Evolutionary conservation across 2,113 vertebrate genomes (phyloP).

Genomic region (Pseudorasbora parva): DNA sequence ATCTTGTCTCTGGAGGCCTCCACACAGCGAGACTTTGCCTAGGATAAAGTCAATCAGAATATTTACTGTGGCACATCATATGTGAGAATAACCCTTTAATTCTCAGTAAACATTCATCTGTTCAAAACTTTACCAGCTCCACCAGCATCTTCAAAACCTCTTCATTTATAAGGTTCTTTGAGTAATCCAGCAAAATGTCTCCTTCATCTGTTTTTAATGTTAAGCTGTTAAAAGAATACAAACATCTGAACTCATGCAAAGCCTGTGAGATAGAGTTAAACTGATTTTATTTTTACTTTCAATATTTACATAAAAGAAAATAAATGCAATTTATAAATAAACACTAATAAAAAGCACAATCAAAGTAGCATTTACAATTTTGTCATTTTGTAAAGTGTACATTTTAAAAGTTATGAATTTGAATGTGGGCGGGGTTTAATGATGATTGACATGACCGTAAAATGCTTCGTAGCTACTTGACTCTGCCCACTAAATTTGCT

Average conservation of each 20-base stretch:
- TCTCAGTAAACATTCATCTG: background rate
- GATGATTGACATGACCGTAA: background rate
- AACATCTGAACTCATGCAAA: background rate
- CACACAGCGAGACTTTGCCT: constrained; percentile 91
- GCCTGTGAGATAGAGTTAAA: no score
- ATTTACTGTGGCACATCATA: background rate
- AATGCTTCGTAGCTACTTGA: background rate
- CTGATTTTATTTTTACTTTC: no score
- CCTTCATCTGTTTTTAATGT: constrained; percentile 85
- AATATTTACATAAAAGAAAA: no score
- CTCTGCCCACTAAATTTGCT: background rate
- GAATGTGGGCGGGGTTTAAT: background rate
- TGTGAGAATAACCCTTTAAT: background rate
- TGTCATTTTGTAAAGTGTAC: no score
- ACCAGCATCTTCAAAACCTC: constrained; percentile 90
- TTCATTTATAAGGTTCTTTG: constrained; percentile 93
- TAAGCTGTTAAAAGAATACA: constrained; percentile 74
- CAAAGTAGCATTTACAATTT: no score
- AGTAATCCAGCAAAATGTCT: constrained; percentile 93
- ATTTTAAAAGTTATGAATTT: background rate
- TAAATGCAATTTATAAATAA: no score
- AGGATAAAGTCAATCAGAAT: constrained; percentile 28
- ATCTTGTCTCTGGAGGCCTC: constrained; percentile 88
- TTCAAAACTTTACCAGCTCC: constrained; percentile 82
- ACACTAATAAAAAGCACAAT: no score